Evolutionary conservation across 2,113 vertebrate genomes (phyloP), one percentile per base, ranked within the genome.

Genomic region (Zosterops japonicus): DNA sequence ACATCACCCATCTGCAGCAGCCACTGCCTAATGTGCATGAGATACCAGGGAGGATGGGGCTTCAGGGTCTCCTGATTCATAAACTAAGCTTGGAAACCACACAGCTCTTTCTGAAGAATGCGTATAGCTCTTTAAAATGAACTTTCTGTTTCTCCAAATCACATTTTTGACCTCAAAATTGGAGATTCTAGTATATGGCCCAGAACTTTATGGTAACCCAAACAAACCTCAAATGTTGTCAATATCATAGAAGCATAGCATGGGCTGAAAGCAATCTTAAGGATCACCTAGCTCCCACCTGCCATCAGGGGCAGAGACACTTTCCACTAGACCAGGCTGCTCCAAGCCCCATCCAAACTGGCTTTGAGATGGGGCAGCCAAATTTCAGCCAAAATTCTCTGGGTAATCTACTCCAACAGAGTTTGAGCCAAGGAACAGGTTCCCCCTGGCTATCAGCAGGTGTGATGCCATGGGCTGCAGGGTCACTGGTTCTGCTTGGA

Each of bases 301-400:
- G 61, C 16, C 46, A 8, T 12, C 9, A 36, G n/a, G 14, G n/a
- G n/a, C 53, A 55, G 29, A 10, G 19, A 23, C 46, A 60, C 21
- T 17, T 75, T 55, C 21, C n/a, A 53, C 17, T 21, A 12, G 3
- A 6, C 13, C 46, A 53, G 15, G 36, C 14, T 75, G n/a, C 28
- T 28, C 39, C 78, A n/a, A n/a, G 20, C 13, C n/a, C 23, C 1
- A 0, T n/a, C 19, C 46, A 46, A 0, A 36, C 36, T 46, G 44
- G 9, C 23, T 23, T 14, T 46, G 61, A 33, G 61, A 35, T 22
- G 78, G 16, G 46, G 53, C 61, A 60, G 24, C 61, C 69, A 35
- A 39, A 17, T 39, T 39, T 39, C 36, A 39, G 36, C 36, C 36
- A 39, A 39, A 39, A 39, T 35, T 14, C 53, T 41, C 46, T 22